Base-by-base conservation (phyloP, 2,113 vertebrate genomes). In the Callorhinus ursinus region DNA sequence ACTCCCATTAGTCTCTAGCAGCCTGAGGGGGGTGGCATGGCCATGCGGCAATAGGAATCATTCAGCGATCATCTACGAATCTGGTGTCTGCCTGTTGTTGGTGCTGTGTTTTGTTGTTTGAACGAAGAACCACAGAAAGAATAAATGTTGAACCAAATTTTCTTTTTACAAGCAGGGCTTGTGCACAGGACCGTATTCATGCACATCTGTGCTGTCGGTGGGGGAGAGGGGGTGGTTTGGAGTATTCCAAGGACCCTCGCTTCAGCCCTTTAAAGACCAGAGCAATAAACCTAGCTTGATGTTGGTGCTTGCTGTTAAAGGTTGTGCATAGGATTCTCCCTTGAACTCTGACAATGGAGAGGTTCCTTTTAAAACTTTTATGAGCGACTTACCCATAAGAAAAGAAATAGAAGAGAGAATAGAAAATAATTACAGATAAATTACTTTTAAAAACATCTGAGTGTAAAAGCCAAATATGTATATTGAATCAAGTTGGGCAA, bases 381-480 rank as follows among this genome's bases (percentile, higher is more conserved):
- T 59, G 79, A 79, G 53, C 36, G 80, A 15, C 39, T 95, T 93
- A 80, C 49, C 57, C 10, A 26, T 53, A 87, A 74, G 59, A 94
- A 76, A 74, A 91, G 28, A 80, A 42, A 5, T 31, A 42, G n/a
- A 77, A 39, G 51, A 51, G 74, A 81, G 71, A 51, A 46, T 79
- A 94, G 95, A 95, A 95, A 85, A 36, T 89, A 67, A 88, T 92
- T 84, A 79, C 33, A 63, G 55, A 59, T 42, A 61, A 81, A 65
- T 87, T 74, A 26, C 51, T 76, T 95, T 95, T 77, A 77, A 51
- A 92, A 79, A 88, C 77, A 53, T 88, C 72, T 72, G 77, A 88
- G 77, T 36, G 3, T 76, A 72, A 67, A 91, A 93, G 59, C 72
- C 74, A 84, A 15, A 18, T 39, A 86, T 51, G 8, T 61, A 22